A percentile compares a stretch with the other conserved stretches of the same genome.
These are phyloP conservation scores for Recurvirostra avosetta DNA, from an alignment of 2,113 vertebrate species.

Conservation along the genomic window DNA sequence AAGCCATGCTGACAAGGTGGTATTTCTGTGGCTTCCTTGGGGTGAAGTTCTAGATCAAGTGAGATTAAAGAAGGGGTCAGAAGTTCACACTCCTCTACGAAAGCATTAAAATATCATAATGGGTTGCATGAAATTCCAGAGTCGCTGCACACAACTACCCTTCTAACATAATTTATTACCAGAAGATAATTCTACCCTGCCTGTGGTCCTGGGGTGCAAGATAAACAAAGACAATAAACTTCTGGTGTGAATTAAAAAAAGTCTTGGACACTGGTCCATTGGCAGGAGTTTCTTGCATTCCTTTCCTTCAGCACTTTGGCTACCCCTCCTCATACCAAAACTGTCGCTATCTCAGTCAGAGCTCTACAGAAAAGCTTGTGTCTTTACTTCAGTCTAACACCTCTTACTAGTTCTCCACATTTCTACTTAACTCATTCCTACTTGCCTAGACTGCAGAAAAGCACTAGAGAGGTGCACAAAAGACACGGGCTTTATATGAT, in stretches of 20 bases:
- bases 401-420: not conserved
- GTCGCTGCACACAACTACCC: not conserved
- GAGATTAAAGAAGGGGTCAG: constrained; percentile 10
- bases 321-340: not conserved
- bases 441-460: not conserved
- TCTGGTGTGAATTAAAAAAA: constrained; percentile 1
- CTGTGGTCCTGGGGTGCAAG: not conserved
- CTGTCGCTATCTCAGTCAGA: not conserved
- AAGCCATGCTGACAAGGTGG: constrained; percentile 13
- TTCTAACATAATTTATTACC: not conserved
- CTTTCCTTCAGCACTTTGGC: not conserved
- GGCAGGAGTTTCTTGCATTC: not conserved
- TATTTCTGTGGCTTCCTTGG: not conserved
- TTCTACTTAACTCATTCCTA: not conserved
- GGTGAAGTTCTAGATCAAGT: not conserved
- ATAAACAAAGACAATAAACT: not conserved
- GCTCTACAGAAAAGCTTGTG: not conserved
- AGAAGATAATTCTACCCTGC: not conserved
- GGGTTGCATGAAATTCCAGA: not conserved
- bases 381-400: not conserved
- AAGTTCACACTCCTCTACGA: not conserved
- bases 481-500: not conserved
- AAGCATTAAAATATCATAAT: not conserved
- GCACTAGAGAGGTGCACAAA: not conserved
- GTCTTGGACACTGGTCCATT: not conserved